Conservation (phyloP, 2,797 vertebrate genomes). For the Alfaro cultratus region DNA sequence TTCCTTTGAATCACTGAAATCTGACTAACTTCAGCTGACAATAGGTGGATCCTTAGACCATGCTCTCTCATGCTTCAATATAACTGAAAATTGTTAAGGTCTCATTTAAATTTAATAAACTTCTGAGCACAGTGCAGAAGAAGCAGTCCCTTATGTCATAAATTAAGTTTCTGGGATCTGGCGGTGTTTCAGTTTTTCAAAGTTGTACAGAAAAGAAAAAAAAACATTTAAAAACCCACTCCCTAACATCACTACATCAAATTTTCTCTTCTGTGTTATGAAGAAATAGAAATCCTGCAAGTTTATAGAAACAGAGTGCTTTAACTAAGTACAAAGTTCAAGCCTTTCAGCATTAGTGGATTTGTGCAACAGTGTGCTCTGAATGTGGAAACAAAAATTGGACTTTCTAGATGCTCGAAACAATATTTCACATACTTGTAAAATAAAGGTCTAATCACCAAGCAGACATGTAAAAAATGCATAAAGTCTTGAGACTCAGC, state of each 20-base stretch:
- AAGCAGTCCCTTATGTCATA: not conserved
- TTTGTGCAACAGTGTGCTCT: not conserved
- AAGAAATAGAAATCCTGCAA: not conserved
- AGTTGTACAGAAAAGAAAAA: not conserved
- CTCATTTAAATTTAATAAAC: slow-evolving; percentile 3
- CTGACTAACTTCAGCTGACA: not conserved
- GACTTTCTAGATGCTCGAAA: not conserved
- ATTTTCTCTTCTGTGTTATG: not conserved
- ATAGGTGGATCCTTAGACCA: not conserved
- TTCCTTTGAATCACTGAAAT: not conserved
- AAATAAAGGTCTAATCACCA: not conserved
- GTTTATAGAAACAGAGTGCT: not conserved
- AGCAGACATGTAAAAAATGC: not conserved
- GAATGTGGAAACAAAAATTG: not conserved
- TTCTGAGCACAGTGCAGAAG: not conserved
- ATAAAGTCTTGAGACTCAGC: not conserved
- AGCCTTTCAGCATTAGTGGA: not conserved
- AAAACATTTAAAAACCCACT: not conserved
- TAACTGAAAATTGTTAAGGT: not conserved
- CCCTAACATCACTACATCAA: not conserved
- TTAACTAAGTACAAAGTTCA: not conserved
- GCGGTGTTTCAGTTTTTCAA: not conserved
- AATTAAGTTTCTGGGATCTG: not conserved
- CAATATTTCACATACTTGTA: not conserved
- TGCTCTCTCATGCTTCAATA: not conserved